Percentiles rank a stretch among this genome's conserved stretches.
These are phyloP conservation scores for Dicranocentrus wangi DNA, from an alignment of 2,888 invertebrate species.

Conservation along the genomic window DNA sequence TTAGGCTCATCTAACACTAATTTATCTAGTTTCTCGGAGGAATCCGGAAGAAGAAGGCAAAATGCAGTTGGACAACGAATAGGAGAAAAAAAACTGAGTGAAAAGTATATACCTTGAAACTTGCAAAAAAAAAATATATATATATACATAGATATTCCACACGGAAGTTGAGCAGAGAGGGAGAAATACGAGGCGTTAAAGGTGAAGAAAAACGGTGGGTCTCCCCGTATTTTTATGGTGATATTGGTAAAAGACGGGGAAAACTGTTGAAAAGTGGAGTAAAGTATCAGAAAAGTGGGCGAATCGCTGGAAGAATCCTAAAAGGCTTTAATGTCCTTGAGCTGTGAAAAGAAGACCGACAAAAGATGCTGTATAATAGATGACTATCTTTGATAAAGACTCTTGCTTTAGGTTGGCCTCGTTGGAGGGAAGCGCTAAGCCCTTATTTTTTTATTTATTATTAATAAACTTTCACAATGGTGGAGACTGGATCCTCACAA, in stretches of 20 bases:
- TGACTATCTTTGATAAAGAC: too few species aligned
- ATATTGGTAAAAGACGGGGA: conserved; percentile 2
- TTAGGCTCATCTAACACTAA: conserved; percentile 58
- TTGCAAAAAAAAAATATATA: neutral
- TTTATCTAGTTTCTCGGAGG: conserved; percentile 57
- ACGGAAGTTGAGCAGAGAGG: neutral
- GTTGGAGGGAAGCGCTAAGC: too few species aligned
- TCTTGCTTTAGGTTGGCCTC: too few species aligned
- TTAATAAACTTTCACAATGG: too few species aligned
- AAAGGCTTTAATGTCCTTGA: conserved; percentile 50
- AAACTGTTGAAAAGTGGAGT: conserved; percentile 2
- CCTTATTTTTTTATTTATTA: too few species aligned
- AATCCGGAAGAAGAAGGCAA: conserved; percentile 29
- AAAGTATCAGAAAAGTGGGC: conserved; percentile 57
- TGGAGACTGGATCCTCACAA: too few species aligned
- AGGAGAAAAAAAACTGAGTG: conserved; percentile 6
- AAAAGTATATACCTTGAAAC: neutral
- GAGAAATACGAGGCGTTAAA: neutral
- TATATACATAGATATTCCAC: neutral
- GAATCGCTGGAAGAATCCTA: conserved; percentile 37
- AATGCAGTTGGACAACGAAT: neutral
- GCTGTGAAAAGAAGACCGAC: conserved; percentile 22
- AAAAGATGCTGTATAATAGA: too few species aligned
- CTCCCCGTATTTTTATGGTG: too few species aligned
- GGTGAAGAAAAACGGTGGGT: too few species aligned